phyloP scores from a whole-genome alignment of 2,113 vertebrate genomes.

The Melanerpes formicivorus region DNA sequence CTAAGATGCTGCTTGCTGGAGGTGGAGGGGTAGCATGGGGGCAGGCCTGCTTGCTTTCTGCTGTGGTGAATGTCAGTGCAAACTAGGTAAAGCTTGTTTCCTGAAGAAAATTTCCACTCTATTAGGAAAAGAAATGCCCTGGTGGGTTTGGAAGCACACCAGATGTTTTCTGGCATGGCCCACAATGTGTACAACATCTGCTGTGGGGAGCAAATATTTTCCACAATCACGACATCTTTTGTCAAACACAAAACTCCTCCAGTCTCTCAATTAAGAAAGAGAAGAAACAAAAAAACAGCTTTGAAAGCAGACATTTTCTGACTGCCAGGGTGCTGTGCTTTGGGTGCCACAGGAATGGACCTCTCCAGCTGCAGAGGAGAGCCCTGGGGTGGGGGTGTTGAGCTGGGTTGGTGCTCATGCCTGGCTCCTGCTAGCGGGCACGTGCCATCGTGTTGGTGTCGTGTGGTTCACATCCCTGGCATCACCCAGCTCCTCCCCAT shows the following conservation, averaged over 20 bases:
- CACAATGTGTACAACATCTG: slow-evolving; percentile 32
- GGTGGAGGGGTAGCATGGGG: not conserved
- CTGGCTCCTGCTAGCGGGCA: not conserved
- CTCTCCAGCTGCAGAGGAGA: not conserved
- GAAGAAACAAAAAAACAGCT: not conserved
- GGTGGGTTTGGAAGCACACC: slow-evolving; percentile 9
- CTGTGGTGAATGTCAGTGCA: not conserved
- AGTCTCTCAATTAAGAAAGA: not conserved
- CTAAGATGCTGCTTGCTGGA: not conserved
- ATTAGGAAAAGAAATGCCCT: not conserved
- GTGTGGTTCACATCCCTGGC: not conserved
- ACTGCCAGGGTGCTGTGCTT: not conserved
- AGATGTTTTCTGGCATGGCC: slow-evolving; percentile 29
- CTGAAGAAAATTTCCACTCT: slow-evolving; percentile 20
- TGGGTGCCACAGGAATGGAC: accelerated
- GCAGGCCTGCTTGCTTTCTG: not conserved
- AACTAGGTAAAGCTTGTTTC: slow-evolving; percentile 46
- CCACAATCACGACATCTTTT: slow-evolving; percentile 31
- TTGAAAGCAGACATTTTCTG: not conserved
- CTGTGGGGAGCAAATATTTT: slow-evolving; percentile 41
- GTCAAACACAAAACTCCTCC: not conserved
- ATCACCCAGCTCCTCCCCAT: not conserved
- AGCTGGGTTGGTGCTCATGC: not conserved
- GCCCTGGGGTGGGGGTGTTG: accelerated
- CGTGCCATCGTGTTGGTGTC: accelerated